Evolutionary conservation across 37 sponge, comb jelly and placozoan genomes (phyloP).

Genomic region (Aplysina aerophoba): DNA sequence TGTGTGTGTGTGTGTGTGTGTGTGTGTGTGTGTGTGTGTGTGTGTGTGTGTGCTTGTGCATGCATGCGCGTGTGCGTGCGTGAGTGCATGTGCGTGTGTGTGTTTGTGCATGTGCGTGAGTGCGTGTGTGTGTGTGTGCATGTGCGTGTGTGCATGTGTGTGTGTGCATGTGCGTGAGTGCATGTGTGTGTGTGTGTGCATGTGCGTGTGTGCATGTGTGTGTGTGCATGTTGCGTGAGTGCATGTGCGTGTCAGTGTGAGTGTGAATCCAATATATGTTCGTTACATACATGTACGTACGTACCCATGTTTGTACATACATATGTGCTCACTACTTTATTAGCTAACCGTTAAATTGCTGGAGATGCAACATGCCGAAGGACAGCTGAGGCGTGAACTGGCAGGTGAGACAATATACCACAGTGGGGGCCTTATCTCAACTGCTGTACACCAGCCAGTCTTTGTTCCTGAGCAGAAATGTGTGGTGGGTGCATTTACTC

Average conservation of each 20-base stretch:
- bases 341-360: background rate
- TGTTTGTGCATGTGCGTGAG: no score
- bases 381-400: constrained; percentile 1
- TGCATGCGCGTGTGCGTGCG: background rate
- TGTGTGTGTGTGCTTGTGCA: background rate
- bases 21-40: background rate
- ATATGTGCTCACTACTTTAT: background rate
- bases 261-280: background rate
- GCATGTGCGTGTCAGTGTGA: no score
- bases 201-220: no score
- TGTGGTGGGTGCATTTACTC: no score
- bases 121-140: no score
- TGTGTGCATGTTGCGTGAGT: no score
- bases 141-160: no score
- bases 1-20: constrained; percentile 9
- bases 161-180: no score
- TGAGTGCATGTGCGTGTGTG: background rate
- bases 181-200: no score
- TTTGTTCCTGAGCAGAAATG: no score
- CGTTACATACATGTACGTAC: background rate
- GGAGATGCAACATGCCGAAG: background rate
- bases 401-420: background rate
- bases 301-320: background rate
- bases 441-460: no score
- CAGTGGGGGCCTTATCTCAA: no score